These are phyloP conservation scores for Bimastos eiseni DNA, from an alignment of 2,888 invertebrate genomes.

Conservation along the genomic window DNA sequence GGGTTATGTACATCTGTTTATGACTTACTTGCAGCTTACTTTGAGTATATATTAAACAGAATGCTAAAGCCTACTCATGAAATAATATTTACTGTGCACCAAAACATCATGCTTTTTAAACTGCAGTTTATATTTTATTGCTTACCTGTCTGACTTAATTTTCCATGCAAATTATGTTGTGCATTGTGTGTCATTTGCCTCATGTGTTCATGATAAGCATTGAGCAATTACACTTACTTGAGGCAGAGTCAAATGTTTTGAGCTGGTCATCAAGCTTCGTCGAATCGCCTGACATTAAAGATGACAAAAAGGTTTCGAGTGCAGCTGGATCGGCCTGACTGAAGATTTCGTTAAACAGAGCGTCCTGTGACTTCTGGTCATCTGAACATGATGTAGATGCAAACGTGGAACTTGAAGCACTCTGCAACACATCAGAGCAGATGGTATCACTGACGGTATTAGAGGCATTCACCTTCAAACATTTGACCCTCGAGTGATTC, in stretches of 20 bases:
- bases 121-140: neutral
- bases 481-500: neutral
- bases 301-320: neutral
- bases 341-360: conserved; percentile 18
- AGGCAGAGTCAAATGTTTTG: neutral
- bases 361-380: neutral
- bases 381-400: neutral
- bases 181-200: neutral
- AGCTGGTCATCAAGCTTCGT: conserved; percentile 13
- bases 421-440: neutral
- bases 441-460: too few relatives aligned
- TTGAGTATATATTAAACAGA: neutral
- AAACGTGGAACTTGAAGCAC: neutral
- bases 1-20: neutral
- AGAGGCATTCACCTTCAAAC: neutral
- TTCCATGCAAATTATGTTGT: neutral
- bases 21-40: neutral
- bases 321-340: neutral
- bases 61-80: neutral
- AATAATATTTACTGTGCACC: neutral
- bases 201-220: neutral
- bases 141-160: neutral
- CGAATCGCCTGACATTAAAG: conserved; percentile 22
- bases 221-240: neutral
- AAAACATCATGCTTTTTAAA: neutral